Evolutionary conservation across 2,888 invertebrate genomes (phyloP), one percentile per base, ranked within the genome.

Genomic region (Heliconius cydno): DNA sequence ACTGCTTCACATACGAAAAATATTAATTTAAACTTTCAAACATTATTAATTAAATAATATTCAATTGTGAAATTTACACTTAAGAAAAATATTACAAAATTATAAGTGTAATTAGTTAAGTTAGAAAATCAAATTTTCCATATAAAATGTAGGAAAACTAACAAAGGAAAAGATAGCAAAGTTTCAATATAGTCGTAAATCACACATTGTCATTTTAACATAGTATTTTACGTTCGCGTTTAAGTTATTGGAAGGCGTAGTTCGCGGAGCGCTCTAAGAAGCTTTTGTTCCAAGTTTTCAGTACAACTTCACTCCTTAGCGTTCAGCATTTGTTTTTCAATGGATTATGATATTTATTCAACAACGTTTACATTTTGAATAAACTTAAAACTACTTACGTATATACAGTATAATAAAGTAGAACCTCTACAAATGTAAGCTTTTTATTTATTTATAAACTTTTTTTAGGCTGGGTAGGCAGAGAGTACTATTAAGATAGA

Each of bases 161-260:
- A 25, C 15, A 25, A 70, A 15, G 9, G 25, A 70, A 41, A 9
- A 41, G 68, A 70, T 46, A 70, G 3, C 15, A 46, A 70, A 70
- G 41, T 70, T 68, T 41, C n/a, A 2, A 41, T 70, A 70, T 46
- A 52, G 52, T 52, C 22, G 7, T 52, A 70, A 70, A 70, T 70
- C 41, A 70, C 46, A 19, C 25, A 70, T 70, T 70, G 70, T 70
- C 41, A 70, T 70, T 68, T 68, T 15, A 68, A 68, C 68, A 68
- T 68, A 68, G 13, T 15, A 70, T 25, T 70, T 70, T 15, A 46
- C 25, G 15, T 70, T 46, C 22, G 5, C 38, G 38, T 68, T 68
- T n/a, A 67, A 41, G 70, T 70, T 70, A 70, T 46, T 70, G 70
- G 25, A 46, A 41, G 25, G 41, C 46, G 70, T 70, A 70, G 41